phyloP scores from a whole-genome alignment of 37 sponge, comb jelly and placozoan genomes.

The Spongia lamella region DNA sequence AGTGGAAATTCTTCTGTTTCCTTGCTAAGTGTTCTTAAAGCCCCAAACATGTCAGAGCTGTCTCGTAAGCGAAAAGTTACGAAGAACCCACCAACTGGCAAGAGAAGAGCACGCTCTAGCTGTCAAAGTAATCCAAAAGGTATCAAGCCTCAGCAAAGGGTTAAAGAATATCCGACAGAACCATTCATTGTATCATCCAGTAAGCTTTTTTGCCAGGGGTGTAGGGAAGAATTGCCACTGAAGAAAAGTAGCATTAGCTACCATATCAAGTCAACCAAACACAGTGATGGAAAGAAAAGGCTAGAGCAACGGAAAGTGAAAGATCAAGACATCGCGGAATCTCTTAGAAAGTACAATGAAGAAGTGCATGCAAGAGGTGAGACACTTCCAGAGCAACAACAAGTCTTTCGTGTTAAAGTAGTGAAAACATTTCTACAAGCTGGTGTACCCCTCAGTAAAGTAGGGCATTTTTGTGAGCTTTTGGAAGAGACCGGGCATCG shows the following conservation, averaged over 20 bases:
- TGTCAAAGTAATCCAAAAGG: no score
- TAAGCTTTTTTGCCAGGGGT: constrained; percentile 31
- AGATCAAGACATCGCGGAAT: constrained; percentile 26
- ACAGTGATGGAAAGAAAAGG: constrained; percentile 5
- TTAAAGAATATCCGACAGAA: no score
- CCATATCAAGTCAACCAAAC: constrained; percentile 25
- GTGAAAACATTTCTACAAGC: constrained; percentile 20
- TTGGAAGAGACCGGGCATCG: constrained; percentile 48
- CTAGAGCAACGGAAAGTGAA: constrained; percentile 4
- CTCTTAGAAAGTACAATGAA: constrained; percentile 10
- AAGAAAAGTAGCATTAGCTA: constrained; percentile 22
- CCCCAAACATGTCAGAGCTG: no score
- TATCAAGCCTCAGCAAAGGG: no score
- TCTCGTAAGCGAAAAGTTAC: no score
- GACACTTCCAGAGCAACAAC: constrained; percentile 30
- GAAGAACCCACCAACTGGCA: no score
- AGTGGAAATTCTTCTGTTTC: no score
- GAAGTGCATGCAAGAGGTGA: constrained; percentile 15
- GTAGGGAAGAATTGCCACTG: constrained; percentile 22
- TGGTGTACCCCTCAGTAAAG: constrained; percentile 39
- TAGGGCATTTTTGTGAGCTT: constrained; percentile 5
- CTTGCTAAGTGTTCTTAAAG: no score
- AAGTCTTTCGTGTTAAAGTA: constrained; percentile 36
- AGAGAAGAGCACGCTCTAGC: no score
- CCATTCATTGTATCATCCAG: neutral